Evolutionary conservation across 2,797 vertebrate genomes (phyloP).

Genomic region (Cygnus olor): DNA sequence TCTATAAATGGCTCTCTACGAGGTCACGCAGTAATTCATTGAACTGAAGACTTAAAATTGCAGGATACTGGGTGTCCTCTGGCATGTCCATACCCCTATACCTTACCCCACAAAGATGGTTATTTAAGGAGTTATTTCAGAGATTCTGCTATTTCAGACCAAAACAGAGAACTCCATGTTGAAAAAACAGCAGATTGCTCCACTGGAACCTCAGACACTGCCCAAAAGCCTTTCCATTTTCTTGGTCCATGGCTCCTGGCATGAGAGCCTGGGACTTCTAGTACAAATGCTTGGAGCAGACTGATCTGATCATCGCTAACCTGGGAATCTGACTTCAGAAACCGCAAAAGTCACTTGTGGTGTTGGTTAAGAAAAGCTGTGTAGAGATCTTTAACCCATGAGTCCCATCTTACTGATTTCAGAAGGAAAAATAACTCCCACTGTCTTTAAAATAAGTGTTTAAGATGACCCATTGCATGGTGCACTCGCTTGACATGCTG

Average conservation of each 20-base stretch:
- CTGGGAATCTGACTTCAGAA: background rate
- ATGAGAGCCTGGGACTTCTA: rapidly evolving
- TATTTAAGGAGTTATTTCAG: background rate
- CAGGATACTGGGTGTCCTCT: background rate
- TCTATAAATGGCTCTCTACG: conserved; percentile 1
- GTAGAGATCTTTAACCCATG: background rate
- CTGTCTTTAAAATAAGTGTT: background rate
- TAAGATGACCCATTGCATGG: background rate
- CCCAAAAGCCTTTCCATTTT: background rate
- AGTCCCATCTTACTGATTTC: background rate
- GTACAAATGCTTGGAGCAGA: background rate
- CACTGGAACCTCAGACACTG: background rate
- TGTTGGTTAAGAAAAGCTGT: background rate
- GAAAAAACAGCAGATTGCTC: background rate
- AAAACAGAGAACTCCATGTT: background rate
- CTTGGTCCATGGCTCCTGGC: background rate
- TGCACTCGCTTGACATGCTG: background rate
- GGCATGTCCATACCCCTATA: rapidly evolving
- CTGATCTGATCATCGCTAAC: background rate
- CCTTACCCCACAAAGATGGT: rapidly evolving
- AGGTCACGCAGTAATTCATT: background rate
- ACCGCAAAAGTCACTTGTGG: rapidly evolving
- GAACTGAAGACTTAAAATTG: background rate
- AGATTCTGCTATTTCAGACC: background rate
- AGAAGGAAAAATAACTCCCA: background rate